A percentile compares a stretch with the other conserved stretches of the same genome.
Conservation (phyloP, 64 coral and sea anemone genomes). For the Astreopora myriophthalma region DNA sequence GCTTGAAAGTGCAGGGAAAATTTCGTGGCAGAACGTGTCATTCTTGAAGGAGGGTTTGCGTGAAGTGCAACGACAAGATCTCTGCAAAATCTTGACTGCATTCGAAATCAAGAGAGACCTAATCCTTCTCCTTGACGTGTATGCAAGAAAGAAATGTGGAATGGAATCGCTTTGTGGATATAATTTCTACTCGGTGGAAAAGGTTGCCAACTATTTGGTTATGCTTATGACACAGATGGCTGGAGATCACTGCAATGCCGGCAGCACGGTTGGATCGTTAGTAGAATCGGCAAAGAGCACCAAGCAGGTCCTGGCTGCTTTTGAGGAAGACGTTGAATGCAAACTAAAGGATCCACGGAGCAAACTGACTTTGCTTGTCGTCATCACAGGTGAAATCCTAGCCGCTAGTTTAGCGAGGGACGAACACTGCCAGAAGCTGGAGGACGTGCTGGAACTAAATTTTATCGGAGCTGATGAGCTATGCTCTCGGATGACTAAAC, state of each 20-base stretch:
- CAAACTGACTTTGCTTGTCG: background rate
- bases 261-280: background rate
- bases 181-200: background rate
- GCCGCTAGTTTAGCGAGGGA: background rate
- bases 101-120: background rate
- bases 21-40: background rate
- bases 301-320: background rate
- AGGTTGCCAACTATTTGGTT: background rate
- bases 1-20: background rate
- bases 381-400: constrained; percentile 2
- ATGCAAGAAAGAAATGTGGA: background rate
- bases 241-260: too few species aligned
- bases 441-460: background rate
- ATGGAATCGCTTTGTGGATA: background rate
- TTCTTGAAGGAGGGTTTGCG: background rate
- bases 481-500: background rate
- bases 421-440: background rate
- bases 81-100: background rate
- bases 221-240: background rate
- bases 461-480: background rate
- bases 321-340: background rate
- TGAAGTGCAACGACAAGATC: background rate
- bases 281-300: background rate
- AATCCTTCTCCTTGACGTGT: background rate
- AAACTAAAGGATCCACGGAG: background rate